phyloP scores from a whole-genome alignment of 2,113 vertebrate genomes.

The Holacanthus passer region DNA sequence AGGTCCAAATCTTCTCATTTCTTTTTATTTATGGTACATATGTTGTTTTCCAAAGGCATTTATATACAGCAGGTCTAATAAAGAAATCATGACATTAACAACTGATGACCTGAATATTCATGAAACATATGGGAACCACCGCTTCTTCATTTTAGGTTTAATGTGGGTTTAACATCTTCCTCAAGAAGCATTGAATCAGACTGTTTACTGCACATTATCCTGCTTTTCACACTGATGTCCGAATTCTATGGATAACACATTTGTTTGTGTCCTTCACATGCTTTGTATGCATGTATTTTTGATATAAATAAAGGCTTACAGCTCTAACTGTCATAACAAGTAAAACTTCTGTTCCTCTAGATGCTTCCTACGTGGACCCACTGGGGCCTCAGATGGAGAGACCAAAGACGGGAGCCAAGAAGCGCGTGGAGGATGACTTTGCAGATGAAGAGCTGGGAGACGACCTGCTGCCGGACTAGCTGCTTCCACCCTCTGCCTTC shows the following conservation, averaged over 20 bases:
- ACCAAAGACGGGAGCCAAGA: slow-evolving; percentile 93
- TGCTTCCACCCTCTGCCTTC: neutral
- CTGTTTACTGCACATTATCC: neutral
- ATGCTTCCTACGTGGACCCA: slow-evolving; percentile 93
- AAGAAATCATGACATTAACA: neutral
- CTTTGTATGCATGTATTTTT: neutral
- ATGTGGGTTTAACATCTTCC: neutral
- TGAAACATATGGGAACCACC: neutral
- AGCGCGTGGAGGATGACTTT: slow-evolving; percentile 91
- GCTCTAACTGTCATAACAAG: neutral
- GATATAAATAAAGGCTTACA: neutral
- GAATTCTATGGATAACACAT: neutral
- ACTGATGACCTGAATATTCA: neutral
- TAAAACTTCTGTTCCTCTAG: slow-evolving; percentile 70
- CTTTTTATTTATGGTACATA: too few species aligned
- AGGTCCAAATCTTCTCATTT: too few species aligned
- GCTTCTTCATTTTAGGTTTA: neutral
- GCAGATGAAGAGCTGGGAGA: slow-evolving; percentile 96
- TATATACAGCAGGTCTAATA: too few species aligned
- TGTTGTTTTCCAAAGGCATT: too few species aligned
- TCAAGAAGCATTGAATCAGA: too few species aligned
- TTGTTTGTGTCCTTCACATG: neutral
- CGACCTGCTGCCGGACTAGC: slow-evolving; percentile 93
- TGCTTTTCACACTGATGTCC: neutral
- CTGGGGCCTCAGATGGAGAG: slow-evolving; percentile 94